Evolutionary conservation across 2,888 invertebrate genomes (phyloP), one percentile per base, ranked within the genome.

Genomic region (Pheosia tremula): DNA sequence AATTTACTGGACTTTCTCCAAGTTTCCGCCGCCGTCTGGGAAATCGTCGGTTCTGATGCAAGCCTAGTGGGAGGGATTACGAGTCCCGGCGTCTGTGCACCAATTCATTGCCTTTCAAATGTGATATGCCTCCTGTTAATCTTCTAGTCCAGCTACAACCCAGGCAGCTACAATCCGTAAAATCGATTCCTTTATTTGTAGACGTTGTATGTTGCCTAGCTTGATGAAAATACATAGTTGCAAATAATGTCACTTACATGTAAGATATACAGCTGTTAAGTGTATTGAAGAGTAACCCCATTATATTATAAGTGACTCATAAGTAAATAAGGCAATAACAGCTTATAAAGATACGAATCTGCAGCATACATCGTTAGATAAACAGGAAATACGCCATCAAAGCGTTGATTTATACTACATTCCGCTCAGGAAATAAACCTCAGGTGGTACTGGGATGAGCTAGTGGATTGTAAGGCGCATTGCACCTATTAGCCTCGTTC

Each of bases 1-100:
- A 57, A 64, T 68, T 69, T 60, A 63, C 56, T 64, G 49, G 59
- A 62, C 38, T 62, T 43, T 59, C 41, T 62, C 38, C 24, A 24
- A 24, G 24, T 24, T 24, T 24, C 24, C 24, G 24, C 58, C 59
- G 59, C 63, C 58, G 62, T 13, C 67, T 66, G 57, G 62, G 63
- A 69, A 77, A 79, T 78, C 73, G 66, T 58, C 58, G 43, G 67
- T 63, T 68, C 66, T 57, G 61, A 61, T 67, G 57, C 64, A 63
- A 75, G 68, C 72, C 70, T 63, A 41, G 57, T 79, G 77, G 80
- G 82, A 83, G 79, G 80, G 78, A 80, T 81, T 74, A 77, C 60
- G 60, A 61, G 66, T 67, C 63, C 56, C 62, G 60, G 52, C 60
- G 60, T 57, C 55, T 61, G 61, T 65, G 24, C 13, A 64, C 65